Conservation (phyloP, 2,113 vertebrate species). For the Sturnus vulgaris region DNA sequence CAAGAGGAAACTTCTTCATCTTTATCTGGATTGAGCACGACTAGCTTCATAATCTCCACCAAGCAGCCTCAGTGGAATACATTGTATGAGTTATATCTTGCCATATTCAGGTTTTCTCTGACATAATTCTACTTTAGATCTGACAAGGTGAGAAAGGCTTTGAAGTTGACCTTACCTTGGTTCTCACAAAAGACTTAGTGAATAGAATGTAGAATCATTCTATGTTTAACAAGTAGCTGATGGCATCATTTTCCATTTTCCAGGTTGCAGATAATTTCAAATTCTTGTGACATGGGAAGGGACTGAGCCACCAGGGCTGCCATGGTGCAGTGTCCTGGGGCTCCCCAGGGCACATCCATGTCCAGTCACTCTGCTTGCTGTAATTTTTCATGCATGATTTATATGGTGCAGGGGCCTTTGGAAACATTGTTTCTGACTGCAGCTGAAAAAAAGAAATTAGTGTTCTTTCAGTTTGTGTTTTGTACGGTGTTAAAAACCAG, state of each 20-base stretch:
- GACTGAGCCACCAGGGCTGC: neutral
- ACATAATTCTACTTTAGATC: neutral
- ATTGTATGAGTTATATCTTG: neutral
- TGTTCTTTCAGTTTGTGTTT: neutral
- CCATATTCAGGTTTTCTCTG: neutral
- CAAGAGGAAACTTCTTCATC: neutral
- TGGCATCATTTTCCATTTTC: neutral
- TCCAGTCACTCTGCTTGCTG: neutral
- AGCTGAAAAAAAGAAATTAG: neutral
- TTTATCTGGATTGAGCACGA: neutral
- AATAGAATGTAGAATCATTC: neutral
- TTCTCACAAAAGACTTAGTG: neutral
- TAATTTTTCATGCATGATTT: neutral
- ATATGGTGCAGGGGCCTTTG: neutral
- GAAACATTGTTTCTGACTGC: neutral
- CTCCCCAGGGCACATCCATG: fast-evolving
- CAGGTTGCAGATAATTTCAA: neutral
- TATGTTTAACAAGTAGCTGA: neutral
- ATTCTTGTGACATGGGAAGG: neutral
- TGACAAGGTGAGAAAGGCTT: neutral
- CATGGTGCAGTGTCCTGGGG: neutral
- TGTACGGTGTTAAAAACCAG: neutral
- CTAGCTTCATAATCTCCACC: neutral
- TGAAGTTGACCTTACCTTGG: neutral
- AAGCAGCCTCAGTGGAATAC: neutral